Evolutionary conservation across 2,888 invertebrate species (phyloP).

Genomic region (Siphlonurus alternatus): DNA sequence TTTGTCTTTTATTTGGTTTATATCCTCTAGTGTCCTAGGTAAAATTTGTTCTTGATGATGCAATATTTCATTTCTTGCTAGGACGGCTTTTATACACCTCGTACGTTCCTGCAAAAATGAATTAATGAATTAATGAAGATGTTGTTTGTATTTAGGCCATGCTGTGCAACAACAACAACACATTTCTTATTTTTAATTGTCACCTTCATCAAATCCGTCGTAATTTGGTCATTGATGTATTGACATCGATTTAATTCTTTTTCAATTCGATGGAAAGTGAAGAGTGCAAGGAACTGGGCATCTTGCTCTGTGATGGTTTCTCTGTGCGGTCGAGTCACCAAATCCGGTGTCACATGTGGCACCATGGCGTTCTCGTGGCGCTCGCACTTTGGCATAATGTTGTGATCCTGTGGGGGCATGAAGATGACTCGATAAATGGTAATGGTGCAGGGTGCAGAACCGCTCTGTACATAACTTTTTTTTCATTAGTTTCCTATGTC

Average conservation of each 20-base stretch:
- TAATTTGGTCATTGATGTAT: not conserved
- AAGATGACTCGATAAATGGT: no score
- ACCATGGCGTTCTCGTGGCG: no score
- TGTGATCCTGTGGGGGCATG: no score
- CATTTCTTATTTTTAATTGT: not conserved
- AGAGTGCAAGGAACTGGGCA: not conserved
- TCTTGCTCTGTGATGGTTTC: not conserved
- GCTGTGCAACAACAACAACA: not conserved
- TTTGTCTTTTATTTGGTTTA: not conserved
- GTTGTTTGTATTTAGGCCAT: not conserved
- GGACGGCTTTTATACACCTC: not conserved
- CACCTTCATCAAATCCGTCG: not conserved
- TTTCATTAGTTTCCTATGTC: no score
- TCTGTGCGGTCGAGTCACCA: not conserved
- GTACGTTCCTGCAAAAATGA: not conserved
- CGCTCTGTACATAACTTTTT: no score
- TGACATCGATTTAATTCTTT: not conserved
- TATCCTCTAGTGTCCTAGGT: not conserved
- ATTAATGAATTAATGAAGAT: no score
- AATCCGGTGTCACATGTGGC: no score
- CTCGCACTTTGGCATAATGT: no score
- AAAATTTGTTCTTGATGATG: not conserved
- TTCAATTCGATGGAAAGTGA: not conserved
- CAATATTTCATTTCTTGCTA: not conserved
- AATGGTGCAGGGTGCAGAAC: no score